Evolutionary conservation across 2,888 invertebrate genomes (phyloP).

Genomic region (Erebia epiphron): DNA sequence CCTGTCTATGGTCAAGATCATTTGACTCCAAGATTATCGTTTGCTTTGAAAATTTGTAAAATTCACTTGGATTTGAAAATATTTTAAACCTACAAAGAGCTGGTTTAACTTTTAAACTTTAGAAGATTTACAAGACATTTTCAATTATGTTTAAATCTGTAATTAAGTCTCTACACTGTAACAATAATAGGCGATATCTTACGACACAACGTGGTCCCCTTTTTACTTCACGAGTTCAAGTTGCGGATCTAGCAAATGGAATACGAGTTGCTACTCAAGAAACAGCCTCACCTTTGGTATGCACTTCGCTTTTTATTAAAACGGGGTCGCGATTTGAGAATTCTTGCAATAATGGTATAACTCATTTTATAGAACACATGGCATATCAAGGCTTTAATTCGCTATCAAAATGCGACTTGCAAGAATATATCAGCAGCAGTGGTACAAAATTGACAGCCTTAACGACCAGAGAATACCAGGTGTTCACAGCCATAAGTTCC

Average conservation of each 20-base stretch:
- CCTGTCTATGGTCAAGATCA: no score
- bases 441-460: slow-evolving; percentile 52
- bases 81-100: no score
- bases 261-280: slow-evolving; percentile 59
- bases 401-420: slow-evolving; percentile 45
- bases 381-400: slow-evolving; percentile 58
- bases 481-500: slow-evolving; percentile 52
- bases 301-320: slow-evolving; percentile 55
- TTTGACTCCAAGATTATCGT: no score
- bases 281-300: slow-evolving; percentile 49
- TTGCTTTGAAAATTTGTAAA: no score
- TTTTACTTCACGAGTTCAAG: slow-evolving; percentile 11
- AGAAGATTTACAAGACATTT: not conserved
- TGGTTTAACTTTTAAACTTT: not conserved
- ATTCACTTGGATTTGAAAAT: no score
- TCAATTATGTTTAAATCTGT: slow-evolving; percentile 3
- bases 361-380: slow-evolving; percentile 68
- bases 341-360: slow-evolving; percentile 58
- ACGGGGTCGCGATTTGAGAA: slow-evolving; percentile 65
- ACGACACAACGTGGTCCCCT: not conserved
- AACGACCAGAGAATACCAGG: slow-evolving; percentile 61
- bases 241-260: slow-evolving; percentile 55
- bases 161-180: not conserved
- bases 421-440: slow-evolving; percentile 42
- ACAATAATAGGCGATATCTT: not conserved